Evolutionary conservation across 1,140 invertebrate species (phyloP), one percentile per base, ranked within the genome.

Genomic region (Aleiodes sp.): DNA sequence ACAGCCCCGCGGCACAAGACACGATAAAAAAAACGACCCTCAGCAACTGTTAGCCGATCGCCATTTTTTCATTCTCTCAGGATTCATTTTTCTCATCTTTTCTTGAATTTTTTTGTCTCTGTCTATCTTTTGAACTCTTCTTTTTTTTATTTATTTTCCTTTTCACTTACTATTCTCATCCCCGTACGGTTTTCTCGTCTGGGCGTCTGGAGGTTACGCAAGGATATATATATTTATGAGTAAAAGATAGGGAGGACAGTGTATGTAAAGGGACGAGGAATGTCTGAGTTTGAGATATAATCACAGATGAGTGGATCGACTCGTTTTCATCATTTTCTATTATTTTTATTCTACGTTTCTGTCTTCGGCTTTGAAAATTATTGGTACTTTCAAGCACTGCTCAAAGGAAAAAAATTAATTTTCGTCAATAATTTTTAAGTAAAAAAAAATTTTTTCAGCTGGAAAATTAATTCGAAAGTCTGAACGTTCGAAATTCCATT

Each of bases 221-320:
- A 31, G 26, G 28, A 59, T 59, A 31, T 59, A 59, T 59, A 57
- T 28, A 59, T 31, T 24, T 52, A 52, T 59, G 52, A 56, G 24
- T 26, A 31, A 31, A 29, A 59, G 8, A 31, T 14, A 10, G 8
- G 26, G 56, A 31, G 56, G 46, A 52, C 46, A 52, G 19, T 59
- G 28, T 33, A 33, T 10, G 29, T 26, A 59, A 29, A 31, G n/a
- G 56, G 28, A n/a, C 10, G 7, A 33, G 28, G 29, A 59, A 19
- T 31, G 56, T 29, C 28, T 29, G 28, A 26, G 56, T 59, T 59
- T 28, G 28, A 59, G 28, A 59, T 59, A 31, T 59, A 59, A 59
- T 59, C 56, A 28, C 56, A 59, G 56, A 52, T 52, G 46, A 59
- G 56, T 59, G 56, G 56, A 59, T 59, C 56, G 28, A 59, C 56